Evolutionary conservation across 2,888 invertebrate genomes (phyloP).

Genomic region (Spisula solida): DNA sequence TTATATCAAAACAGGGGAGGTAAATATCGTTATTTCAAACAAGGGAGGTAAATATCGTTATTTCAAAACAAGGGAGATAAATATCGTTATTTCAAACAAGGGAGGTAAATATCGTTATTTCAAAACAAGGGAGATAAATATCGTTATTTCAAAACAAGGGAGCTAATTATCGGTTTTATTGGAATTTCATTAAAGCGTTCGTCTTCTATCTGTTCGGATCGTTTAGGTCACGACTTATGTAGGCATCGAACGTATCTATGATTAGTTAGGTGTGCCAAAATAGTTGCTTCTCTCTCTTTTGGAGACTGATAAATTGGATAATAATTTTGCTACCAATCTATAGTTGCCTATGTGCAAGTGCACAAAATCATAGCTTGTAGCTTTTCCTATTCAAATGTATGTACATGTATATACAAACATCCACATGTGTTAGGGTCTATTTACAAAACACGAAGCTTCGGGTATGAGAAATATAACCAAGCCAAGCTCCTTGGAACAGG

Average conservation of each 20-base stretch:
- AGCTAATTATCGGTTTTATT: not conserved
- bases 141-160: not conserved
- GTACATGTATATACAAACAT: too few relatives aligned
- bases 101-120: not conserved
- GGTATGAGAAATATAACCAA: not conserved
- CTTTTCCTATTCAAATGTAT: not conserved
- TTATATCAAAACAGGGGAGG: too few relatives aligned
- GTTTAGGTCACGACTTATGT: too few relatives aligned
- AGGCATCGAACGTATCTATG: too few relatives aligned
- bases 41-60: too few relatives aligned
- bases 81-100: not conserved
- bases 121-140: not conserved
- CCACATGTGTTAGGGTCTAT: not conserved
- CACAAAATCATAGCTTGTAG: not conserved
- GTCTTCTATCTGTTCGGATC: too few relatives aligned
- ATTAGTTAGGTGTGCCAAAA: too few relatives aligned
- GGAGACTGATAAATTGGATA: too few relatives aligned
- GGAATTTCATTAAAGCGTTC: too few relatives aligned
- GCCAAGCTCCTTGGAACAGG: not conserved
- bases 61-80: too few relatives aligned
- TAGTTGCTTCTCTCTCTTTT: too few relatives aligned
- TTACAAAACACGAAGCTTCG: not conserved
- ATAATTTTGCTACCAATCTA: not conserved
- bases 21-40: too few relatives aligned
- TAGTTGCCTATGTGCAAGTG: not conserved